These are phyloP conservation scores for Sarcophaga rosellei DNA, from an alignment of 2,888 invertebrate genomes.

Conservation along the genomic window DNA sequence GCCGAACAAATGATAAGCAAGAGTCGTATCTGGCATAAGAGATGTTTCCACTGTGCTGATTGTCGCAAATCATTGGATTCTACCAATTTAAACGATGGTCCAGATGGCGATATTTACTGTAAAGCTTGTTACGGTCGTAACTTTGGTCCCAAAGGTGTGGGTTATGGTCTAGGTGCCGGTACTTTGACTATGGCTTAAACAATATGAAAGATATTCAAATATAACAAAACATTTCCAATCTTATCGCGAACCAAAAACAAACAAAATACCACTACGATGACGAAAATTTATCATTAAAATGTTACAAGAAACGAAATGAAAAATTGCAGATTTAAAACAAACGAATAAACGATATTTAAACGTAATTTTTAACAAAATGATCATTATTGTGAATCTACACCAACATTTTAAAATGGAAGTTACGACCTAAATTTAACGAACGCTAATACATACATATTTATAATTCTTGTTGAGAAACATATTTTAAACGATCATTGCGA, in stretches of 20 bases:
- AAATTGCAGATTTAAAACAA: conserved; percentile 63
- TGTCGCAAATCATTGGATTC: conserved; percentile 94
- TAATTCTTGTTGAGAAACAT: conserved; percentile 66
- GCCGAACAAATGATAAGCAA: conserved; percentile 99
- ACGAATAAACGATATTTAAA: conserved; percentile 58
- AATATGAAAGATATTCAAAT: conserved; percentile 14
- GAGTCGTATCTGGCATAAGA: conserved; percentile 94
- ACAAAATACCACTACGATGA: conserved; percentile 66
- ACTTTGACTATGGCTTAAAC: conserved; percentile 91
- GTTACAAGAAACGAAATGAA: conserved; percentile 63
- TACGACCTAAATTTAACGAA: conserved; percentile 65
- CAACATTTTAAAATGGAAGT: conserved; percentile 65
- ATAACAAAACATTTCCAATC: conserved; percentile 63
- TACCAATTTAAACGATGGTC: conserved; percentile 94
- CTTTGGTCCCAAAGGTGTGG: conserved; percentile 94
- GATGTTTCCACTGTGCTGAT: conserved; percentile 95
- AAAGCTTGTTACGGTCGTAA: conserved; percentile 93
- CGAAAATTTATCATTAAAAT: conserved; percentile 52
- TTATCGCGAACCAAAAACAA: conserved; percentile 57
- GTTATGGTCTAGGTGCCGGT: conserved; percentile 95
- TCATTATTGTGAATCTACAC: conserved; percentile 56
- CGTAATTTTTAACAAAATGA: neutral
- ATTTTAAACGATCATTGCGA: conserved; percentile 60
- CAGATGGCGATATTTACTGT: conserved; percentile 96
- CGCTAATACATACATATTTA: conserved; percentile 51